Evolutionary conservation across 2,113 vertebrate genomes (phyloP), one percentile per base, ranked within the genome.

Genomic region (Athene cunicularia): DNA sequence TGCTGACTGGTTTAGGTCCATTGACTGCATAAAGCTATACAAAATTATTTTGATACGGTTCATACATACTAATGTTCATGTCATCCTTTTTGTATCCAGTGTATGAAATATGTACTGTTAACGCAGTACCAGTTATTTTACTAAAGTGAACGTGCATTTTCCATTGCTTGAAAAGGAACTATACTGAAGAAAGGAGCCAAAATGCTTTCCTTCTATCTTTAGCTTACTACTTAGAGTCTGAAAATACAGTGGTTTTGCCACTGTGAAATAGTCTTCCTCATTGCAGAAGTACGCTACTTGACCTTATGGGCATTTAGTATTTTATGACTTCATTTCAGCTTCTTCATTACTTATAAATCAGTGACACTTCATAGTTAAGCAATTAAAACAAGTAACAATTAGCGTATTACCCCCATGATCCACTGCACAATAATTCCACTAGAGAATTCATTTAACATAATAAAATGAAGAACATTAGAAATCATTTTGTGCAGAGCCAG

Each of bases 311-410:
- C 60, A 1, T 93, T 94, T 55, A 84, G 80, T 88, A 60, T 97
- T 97, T 96, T 90, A 95, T 96, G 33, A 87, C 83, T 90, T 93
- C 89, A 89, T 66, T 63, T 73, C 68, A 88, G 90, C 81, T 60
- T 97, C 95, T 97, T 97, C 63, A 91, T 95, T 97, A 95, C 86
- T 96, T 97, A 96, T 94, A 95, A 67, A 95, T 95, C 96, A 97
- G 71, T 49, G 70, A 75, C 88, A 95, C 66, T 96, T 98, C 72
- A 97, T 55, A 92, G 47, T 97, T 97, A 83, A 87, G 96, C 94
- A 95, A 97, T 97, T 98, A 97, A 97, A 97, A 95, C 80, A 93
- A 80, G 82, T 94, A 87, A 97, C 93, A 97, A 98, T 97, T 97
- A 97, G 84, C 59, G 97, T 95, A 97, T 97, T 97, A 86, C 74